Conservation (phyloP, 2,113 vertebrate species). For the Seriola rivoliana region DNA sequence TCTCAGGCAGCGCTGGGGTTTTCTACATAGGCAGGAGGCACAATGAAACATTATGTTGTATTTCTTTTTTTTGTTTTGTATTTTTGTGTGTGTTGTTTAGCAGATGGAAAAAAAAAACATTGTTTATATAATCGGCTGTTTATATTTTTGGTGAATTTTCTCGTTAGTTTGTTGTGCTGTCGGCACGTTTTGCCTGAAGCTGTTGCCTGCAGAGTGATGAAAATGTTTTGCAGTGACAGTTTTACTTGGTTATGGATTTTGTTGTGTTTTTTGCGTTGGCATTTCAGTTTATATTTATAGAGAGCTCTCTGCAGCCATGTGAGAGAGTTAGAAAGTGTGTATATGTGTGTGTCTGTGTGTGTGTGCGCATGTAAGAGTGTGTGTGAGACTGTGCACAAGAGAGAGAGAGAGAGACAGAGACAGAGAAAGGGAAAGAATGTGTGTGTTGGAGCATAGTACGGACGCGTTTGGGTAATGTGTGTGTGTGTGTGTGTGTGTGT, state of each 20-base stretch:
- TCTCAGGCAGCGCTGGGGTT: conserved; percentile 60
- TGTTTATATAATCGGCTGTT: conserved; percentile 53
- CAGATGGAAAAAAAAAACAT: neutral
- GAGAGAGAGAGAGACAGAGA: neutral
- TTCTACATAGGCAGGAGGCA: conserved; percentile 64
- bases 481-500: conserved; percentile 51
- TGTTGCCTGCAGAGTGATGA: conserved; percentile 28
- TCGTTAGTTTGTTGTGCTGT: conserved; percentile 49
- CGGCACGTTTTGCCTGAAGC: conserved; percentile 42
- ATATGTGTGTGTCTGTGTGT: conserved; percentile 19
- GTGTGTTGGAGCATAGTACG: conserved; percentile 36
- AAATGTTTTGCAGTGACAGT: conserved; percentile 33
- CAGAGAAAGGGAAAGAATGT: conserved; percentile 35
- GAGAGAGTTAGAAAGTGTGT: neutral
- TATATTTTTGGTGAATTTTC: conserved; percentile 57
- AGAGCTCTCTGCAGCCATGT: conserved; percentile 26
- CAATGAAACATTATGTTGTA: conserved; percentile 30
- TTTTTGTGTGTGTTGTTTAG: conserved; percentile 35
- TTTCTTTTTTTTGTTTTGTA: conserved; percentile 26
- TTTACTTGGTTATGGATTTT: conserved; percentile 28
- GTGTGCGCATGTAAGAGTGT: too few relatives aligned
- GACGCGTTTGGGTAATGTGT: conserved; percentile 38
- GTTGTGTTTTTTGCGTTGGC: neutral
- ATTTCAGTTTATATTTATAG: conserved; percentile 19
- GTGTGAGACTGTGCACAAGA: neutral